Base-by-base conservation (phyloP, 2,797 vertebrate species). In the Enoplosus armatus region DNA sequence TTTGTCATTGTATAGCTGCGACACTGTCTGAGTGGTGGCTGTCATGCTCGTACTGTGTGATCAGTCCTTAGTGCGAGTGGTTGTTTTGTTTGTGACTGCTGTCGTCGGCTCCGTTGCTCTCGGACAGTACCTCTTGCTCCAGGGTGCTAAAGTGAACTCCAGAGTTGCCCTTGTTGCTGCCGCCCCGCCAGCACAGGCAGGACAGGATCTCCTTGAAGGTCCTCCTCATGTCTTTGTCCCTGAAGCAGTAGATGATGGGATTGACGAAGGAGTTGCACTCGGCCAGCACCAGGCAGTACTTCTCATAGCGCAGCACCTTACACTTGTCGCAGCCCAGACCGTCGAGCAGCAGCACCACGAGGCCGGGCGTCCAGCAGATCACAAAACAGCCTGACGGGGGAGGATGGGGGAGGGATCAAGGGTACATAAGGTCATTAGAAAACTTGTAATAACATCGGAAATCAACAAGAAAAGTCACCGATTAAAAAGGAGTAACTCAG, bases 351-450 rank as follows among this genome's bases (percentile, higher is more conserved):
- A 99, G 95, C 10, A 99, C 90, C 0, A 99, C 97, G 87, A 98
- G 96, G 1, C 96, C 98, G 0, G 98, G 98, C 0, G 98, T 99
- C 98, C 98, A 99, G 90, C 98, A 99, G 83, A 99, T 85, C 84
- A 99, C 96, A 22, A 99, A 99, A 0, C 95, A 96, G 39, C 98
- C 98, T 98, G 93, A 0, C 26, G 61, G 29, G 59, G 26, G 50
- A 33, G 54, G 27, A 27, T 5, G 2, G 31, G 67, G 61, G 18
- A n/a, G 31, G 41, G 24, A 72, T 12, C 22, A 35, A 63, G 15
- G 24, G 22, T 11, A 75, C 22, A 48, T n/a, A 16, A 62, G 53
- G 65, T 71, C 35, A 67, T 58, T n/a, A 48, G 10, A 59, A 51
- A 37, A 59, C 33, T 39, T 31, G 18, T 20, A 70, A 60, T 47